Percentiles rank a stretch among this genome's conserved stretches.
These are phyloP conservation scores for Psittacula echo DNA, from an alignment of 2,797 vertebrate genomes.

Conservation along the genomic window DNA sequence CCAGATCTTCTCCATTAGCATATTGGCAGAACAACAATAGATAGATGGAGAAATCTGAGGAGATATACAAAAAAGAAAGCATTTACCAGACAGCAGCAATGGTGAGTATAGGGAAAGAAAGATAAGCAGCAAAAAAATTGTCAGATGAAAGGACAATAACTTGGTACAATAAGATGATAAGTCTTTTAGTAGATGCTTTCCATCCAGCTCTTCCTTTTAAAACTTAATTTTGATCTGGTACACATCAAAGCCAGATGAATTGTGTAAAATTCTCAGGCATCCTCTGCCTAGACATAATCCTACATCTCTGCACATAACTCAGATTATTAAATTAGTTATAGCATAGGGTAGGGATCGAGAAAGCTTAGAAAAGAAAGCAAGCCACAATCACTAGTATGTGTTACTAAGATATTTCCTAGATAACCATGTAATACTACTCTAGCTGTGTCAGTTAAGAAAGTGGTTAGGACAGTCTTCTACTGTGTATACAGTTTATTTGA, in stretches of 20 bases:
- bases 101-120: neutral
- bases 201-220: neutral
- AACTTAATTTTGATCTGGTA: conserved; percentile 9
- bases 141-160: neutral
- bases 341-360: neutral
- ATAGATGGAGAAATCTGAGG: neutral
- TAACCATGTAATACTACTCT: neutral
- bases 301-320: neutral
- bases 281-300: neutral
- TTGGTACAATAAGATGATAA: neutral
- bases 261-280: neutral
- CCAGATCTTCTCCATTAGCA: neutral
- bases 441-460: neutral
- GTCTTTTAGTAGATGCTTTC: neutral
- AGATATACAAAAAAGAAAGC: neutral
- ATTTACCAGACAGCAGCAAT: neutral
- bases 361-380: neutral
- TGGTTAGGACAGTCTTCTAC: neutral
- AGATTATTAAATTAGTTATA: neutral
- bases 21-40: neutral
- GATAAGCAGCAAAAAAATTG: neutral
- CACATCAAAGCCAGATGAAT: neutral
- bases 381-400: neutral
- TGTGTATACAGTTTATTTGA: neutral
- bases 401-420: neutral